Base-by-base conservation (phyloP, 2,113 vertebrate species). In the Sclerurus mexicanus region DNA sequence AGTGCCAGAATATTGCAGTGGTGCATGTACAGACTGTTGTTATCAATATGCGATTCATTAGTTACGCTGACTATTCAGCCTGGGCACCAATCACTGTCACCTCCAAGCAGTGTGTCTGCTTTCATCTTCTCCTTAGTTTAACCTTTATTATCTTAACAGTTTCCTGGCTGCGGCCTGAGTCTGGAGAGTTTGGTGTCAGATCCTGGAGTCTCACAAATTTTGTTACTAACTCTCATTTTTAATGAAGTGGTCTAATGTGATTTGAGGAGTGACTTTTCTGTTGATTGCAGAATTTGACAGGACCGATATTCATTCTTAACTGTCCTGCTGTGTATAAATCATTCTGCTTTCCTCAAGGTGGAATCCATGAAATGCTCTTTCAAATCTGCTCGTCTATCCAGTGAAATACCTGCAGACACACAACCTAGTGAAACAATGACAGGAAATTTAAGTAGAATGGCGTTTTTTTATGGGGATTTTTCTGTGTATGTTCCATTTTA, bases 311-410 rank as follows among this genome's bases (percentile, higher is more conserved):
- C 69, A 73, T 93, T 53, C 62, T 85, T 87, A 85, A 87, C 71
- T 85, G 33, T 58, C 69, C 84, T 79, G 58, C 81, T 87, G 37
- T 50, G 31, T 85, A 53, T 95, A 96, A 96, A 95, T 94, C 95
- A 95, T 12, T 10, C 69, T 85, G 76, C 76, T 76, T 93, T 91
- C 59, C 72, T 95, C 85, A 92, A 97, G 88, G 95, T 93, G 88
- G 92, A 93, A 95, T 85, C 62, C 78, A 90, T 95, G 85, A 95
- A 97, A 90, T 40, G 55, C 37, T 87, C 79, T 80, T 90, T 84
- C 78, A 90, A 59, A 92, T 37, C 68, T 0, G 0, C 27, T 86
- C 56, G 73, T 93, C 83, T 84, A 67, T 84, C 42, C 28, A 44
- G 3, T 50, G 64, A 74, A 92, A 83, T 89, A 33, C 56, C 81